Evolutionary conservation across 2,113 vertebrate genomes (phyloP).

Genomic region (Scortum barcoo): DNA sequence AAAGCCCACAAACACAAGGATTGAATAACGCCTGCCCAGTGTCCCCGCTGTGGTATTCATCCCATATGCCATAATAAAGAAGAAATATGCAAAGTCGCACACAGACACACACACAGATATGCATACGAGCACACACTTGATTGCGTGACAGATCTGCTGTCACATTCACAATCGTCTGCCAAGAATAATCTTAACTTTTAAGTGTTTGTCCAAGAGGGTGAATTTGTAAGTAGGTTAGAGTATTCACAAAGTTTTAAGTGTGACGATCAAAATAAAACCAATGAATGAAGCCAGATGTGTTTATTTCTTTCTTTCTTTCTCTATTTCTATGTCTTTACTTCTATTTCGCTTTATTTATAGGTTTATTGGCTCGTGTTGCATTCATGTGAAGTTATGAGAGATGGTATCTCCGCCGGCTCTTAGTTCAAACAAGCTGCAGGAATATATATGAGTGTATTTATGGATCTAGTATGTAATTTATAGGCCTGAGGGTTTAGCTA

Average conservation of each 20-base stretch:
- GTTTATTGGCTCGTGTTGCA: constrained; percentile 30
- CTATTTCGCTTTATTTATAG: constrained; percentile 24
- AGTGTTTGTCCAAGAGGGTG: constrained; percentile 25
- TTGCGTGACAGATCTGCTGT: constrained; percentile 46
- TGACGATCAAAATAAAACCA: constrained; percentile 45
- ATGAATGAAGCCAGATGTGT: constrained; percentile 16
- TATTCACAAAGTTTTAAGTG: constrained; percentile 12
- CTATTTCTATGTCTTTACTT: too few species aligned
- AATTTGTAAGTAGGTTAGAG: constrained; percentile 21
- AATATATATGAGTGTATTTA: constrained; percentile 69
- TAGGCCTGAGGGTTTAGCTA: constrained; percentile 59
- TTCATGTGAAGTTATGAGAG: constrained; percentile 24
- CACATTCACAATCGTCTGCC: constrained; percentile 15
- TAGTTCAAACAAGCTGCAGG: constrained; percentile 54
- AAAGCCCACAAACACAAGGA: constrained; percentile 74
- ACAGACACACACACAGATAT: not conserved
- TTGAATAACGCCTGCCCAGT: constrained; percentile 68
- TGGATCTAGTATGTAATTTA: constrained; percentile 68
- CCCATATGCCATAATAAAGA: constrained; percentile 48
- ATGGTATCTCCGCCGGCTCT: constrained; percentile 28
- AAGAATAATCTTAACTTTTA: constrained; percentile 41
- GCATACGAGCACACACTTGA: not conserved
- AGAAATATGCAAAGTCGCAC: constrained; percentile 46
- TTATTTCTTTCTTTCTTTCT: too few species aligned
- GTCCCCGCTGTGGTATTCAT: constrained; percentile 64